These are phyloP conservation scores for Sminthopsis crassicaudata DNA, from an alignment of 2,113 vertebrate species.

Conservation along the genomic window DNA sequence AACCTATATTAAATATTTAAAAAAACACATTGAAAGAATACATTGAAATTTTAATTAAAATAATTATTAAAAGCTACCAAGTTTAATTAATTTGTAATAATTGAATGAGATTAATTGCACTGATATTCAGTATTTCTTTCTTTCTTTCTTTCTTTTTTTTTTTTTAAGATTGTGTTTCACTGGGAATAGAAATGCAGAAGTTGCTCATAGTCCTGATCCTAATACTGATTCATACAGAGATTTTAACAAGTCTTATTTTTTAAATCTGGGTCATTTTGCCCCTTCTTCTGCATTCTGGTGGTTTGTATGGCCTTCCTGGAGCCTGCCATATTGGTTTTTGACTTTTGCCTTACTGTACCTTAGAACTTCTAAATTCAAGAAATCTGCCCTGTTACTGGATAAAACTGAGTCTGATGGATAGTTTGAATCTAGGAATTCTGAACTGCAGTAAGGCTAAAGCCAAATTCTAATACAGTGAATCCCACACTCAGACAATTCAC, in stretches of 20 bases:
- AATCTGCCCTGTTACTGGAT: neutral
- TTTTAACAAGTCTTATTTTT: neutral
- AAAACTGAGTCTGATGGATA: neutral
- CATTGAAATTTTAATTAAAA: neutral
- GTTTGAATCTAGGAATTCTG: neutral
- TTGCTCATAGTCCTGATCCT: neutral
- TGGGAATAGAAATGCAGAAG: neutral
- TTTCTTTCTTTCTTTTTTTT: too few relatives aligned
- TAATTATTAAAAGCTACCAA: neutral
- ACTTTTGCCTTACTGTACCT: neutral
- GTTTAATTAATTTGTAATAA: neutral
- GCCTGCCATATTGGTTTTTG: neutral
- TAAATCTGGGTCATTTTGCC: neutral
- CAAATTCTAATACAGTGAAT: neutral
- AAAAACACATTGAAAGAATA: neutral
- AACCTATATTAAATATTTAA: neutral
- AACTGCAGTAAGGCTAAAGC: neutral
- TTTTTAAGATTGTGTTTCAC: neutral
- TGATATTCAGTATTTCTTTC: neutral
- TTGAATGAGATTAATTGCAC: neutral
- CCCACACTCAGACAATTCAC: neutral
- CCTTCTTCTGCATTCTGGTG: too few relatives aligned
- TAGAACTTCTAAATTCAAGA: neutral
- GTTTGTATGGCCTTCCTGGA: neutral
- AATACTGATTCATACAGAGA: neutral